Evolutionary conservation across 1,140 invertebrate species (phyloP), one percentile per base, ranked within the genome.

Genomic region (Myzus persicae): DNA sequence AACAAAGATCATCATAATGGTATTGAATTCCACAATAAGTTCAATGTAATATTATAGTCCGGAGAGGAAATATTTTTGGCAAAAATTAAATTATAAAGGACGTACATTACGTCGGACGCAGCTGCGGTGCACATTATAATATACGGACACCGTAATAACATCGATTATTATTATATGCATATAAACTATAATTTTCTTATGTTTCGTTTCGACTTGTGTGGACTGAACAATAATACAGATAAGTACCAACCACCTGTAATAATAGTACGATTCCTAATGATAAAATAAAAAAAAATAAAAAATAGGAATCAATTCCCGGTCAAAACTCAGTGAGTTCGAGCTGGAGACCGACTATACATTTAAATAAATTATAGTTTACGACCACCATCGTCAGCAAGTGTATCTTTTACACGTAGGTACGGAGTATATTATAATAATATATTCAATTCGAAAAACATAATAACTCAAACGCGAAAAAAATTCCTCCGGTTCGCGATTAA

Each of bases 161-260:
- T 9, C 14, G 31, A 76, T 76, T 76, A 76, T 76, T 76, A n/a
- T n/a, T 76, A 76, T 11, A 36, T n/a, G n/a, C n/a, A 81, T n/a
- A n/a, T 67, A 81, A 46, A 26, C 26, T 18, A 44, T 87, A 87
- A 87, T 87, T 87, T 76, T 76, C 31, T n/a, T 38, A 24, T 14
- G 42, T 44, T 85, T 85, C 40, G 26, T 85, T 85, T 46, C 84
- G 31, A 87, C n/a, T 87, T 87, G 84, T 87, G n/a, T n/a, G n/a
- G 42, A 87, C 84, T 87, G 20, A 5, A 44, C 42, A 44, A 46
- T 46, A 46, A n/a, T 36, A 20, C 36, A 76, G 4, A n/a, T 51
- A 48, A 3, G 46, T 48, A 44, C 7, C 7, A 59, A 26, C 9
- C 4, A 85, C 26, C 76, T n/a, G 22, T 81, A 82, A 82, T n/a